Percentiles rank a stretch among this genome's conserved stretches.
These are phyloP conservation scores for Boloria euphrosyne DNA, from an alignment of 2,888 invertebrate genomes.

Conservation along the genomic window DNA sequence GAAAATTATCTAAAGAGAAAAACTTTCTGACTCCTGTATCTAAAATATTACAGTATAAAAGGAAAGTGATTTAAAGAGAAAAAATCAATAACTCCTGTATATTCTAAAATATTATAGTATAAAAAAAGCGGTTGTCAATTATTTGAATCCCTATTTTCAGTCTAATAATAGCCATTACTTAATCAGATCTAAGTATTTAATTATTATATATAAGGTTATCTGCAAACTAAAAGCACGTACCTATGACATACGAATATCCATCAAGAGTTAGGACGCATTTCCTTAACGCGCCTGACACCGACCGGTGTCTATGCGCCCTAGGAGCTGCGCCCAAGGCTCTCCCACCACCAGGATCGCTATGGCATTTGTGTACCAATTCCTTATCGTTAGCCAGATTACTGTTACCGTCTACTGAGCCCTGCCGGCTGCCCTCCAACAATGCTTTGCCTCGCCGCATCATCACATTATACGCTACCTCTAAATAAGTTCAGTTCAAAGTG, in stretches of 20 bases:
- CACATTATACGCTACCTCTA: conserved; percentile 74
- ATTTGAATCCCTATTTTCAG: too few relatives aligned
- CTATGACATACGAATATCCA: conserved; percentile 94
- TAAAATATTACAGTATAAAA: too few relatives aligned
- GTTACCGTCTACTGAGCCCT: conserved; percentile 75
- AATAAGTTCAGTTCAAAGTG: conserved; percentile 13
- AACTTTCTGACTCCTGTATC: too few relatives aligned
- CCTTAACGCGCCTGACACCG: conserved; percentile 83
- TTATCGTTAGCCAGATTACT: conserved; percentile 72
- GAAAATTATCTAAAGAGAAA: too few relatives aligned
- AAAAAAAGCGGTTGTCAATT: too few relatives aligned
- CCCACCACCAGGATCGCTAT: conserved; percentile 85
- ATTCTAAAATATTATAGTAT: too few relatives aligned
- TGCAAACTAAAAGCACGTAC: conserved; percentile 77
- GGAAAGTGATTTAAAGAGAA: too few relatives aligned
- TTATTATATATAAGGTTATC: neutral
- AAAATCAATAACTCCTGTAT: too few relatives aligned
- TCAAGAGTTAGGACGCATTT: conserved; percentile 92
- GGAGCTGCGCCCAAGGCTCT: conserved; percentile 68
- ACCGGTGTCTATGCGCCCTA: conserved; percentile 67
- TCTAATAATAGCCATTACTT: too few relatives aligned
- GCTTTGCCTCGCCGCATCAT: conserved; percentile 78
- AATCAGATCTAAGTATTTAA: too few relatives aligned
- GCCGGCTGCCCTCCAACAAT: conserved; percentile 74
- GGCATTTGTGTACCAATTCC: conserved; percentile 86